These are phyloP conservation scores for Hylomyscus alleni DNA, from an alignment of 2,797 vertebrate genomes.

Conservation along the genomic window DNA sequence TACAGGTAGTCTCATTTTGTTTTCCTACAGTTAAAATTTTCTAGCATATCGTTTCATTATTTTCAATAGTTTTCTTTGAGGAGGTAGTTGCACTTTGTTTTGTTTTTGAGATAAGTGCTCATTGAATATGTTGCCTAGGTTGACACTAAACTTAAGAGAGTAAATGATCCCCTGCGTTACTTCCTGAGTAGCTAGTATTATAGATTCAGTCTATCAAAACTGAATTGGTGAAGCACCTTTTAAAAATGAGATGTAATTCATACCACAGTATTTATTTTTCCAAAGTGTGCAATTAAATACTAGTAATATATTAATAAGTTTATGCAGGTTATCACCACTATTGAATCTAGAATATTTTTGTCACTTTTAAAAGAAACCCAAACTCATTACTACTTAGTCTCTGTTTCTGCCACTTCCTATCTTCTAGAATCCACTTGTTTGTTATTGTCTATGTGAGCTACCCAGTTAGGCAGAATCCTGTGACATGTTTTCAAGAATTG, in stretches of 20 bases:
- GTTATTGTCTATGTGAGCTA: neutral
- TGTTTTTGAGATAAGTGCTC: neutral
- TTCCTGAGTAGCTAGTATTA: neutral
- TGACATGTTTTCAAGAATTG: constrained; percentile 13
- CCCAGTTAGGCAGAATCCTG: neutral
- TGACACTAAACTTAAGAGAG: neutral
- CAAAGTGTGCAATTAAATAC: neutral
- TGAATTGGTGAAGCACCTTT: neutral
- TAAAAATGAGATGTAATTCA: constrained; percentile 36
- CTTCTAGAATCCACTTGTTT: neutral
- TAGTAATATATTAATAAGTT: constrained; percentile 25
- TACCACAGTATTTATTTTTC: neutral
- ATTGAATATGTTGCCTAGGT: neutral
- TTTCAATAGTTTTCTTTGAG: neutral
- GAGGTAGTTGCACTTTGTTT: neutral
- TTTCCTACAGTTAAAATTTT: constrained; percentile 42
- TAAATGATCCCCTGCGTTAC: neutral
- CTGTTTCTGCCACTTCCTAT: neutral
- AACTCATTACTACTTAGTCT: neutral
- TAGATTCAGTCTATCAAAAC: neutral
- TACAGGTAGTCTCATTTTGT: neutral
- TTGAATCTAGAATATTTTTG: constrained; percentile 43
- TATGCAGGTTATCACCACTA: neutral
- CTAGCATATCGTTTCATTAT: neutral
- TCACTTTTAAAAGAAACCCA: constrained; percentile 10